Percentiles rank a stretch among this genome's conserved stretches.
Conservation (phyloP, 2,888 invertebrate species). For the Acanthoscelides obtectus region DNA sequence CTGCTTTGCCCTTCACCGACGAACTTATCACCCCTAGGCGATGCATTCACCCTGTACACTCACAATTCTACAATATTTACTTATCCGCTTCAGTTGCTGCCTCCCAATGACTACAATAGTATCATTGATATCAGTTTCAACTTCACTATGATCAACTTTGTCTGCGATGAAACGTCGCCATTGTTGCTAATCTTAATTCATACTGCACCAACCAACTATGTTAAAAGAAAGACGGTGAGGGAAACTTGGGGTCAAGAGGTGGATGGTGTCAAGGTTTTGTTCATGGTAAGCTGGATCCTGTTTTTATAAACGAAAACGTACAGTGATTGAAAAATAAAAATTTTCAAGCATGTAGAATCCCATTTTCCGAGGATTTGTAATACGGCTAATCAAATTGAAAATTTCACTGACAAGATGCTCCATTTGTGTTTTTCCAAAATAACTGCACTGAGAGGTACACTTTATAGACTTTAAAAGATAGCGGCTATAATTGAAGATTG, state of each 20-base stretch:
- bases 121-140: constrained; percentile 28
- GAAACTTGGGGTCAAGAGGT: constrained; percentile 66
- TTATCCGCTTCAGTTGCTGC: constrained; percentile 23
- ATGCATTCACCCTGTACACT: constrained; percentile 22
- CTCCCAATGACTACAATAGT: constrained; percentile 26
- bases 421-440: too few species aligned
- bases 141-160: constrained; percentile 23
- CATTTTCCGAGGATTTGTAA: too few species aligned
- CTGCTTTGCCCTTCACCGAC: background rate
- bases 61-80: constrained; percentile 24
- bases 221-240: constrained; percentile 63
- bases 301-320: too few species aligned
- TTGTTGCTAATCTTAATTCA: constrained; percentile 61
- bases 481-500: too few species aligned
- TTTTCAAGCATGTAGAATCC: too few species aligned
- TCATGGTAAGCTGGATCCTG: constrained; percentile 54
- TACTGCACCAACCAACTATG: constrained; percentile 62
- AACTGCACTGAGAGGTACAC: too few species aligned
- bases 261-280: constrained; percentile 57
- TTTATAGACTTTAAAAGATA: too few species aligned
- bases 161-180: constrained; percentile 25
- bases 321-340: too few species aligned
- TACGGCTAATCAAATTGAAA: too few species aligned
- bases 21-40: background rate
- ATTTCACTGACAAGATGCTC: too few species aligned